A percentile compares a stretch with the other conserved stretches of the same genome.
phyloP scores from a whole-genome alignment of 2,797 vertebrate genomes.

The Eospalax fontanierii region DNA sequence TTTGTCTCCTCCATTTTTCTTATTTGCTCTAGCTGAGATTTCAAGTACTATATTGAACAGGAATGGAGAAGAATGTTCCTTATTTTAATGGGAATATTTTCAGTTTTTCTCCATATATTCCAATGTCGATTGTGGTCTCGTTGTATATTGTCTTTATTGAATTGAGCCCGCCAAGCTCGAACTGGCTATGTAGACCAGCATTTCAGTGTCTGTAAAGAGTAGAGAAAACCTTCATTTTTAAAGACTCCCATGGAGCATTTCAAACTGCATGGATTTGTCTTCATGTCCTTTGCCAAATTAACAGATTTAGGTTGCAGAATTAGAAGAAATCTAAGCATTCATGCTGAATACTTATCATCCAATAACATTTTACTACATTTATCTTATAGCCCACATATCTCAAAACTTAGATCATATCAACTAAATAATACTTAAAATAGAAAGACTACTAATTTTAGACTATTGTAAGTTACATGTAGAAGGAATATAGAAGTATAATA shows the following conservation, averaged over 20 bases:
- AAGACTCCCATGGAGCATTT: conserved; percentile 86
- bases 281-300: conserved; percentile 82
- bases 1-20: too few relatives aligned
- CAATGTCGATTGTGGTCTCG: too few relatives aligned
- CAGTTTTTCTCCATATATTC: too few relatives aligned
- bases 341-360: neutral
- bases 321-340: conserved; percentile 65
- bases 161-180: conserved; percentile 70
- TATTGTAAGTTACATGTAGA: conserved; percentile 27
- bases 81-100: too few relatives aligned
- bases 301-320: conserved; percentile 76
- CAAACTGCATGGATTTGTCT: conserved; percentile 76
- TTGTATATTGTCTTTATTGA: too few relatives aligned
- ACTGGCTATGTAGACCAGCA: conserved; percentile 71
- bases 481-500: conserved; percentile 70
- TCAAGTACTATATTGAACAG: too few relatives aligned
- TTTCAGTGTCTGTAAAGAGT: conserved; percentile 84
- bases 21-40: too few relatives aligned
- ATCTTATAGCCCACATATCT: conserved; percentile 26
- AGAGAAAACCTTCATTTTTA: conserved; percentile 83
- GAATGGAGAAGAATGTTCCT: too few relatives aligned
- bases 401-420: conserved; percentile 60
- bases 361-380: conserved; percentile 64
- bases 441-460: conserved; percentile 59
- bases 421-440: conserved; percentile 61